Evolutionary conservation across 2,797 vertebrate genomes (phyloP), one percentile per base, ranked within the genome.

Genomic region (Limnodromus scolopaceus): DNA sequence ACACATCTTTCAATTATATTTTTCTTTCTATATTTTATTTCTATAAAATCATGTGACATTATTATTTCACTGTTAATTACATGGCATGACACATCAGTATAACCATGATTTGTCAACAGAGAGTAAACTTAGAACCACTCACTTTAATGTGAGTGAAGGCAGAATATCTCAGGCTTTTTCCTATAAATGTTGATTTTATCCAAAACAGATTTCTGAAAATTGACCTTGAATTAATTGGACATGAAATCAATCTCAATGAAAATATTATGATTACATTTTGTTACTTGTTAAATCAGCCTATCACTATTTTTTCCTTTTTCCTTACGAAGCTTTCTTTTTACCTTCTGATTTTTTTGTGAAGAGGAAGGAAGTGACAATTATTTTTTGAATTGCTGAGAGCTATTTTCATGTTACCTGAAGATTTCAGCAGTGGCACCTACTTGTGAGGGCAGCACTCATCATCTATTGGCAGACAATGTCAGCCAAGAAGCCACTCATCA

Each of bases 331-430:
- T 84, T 81, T 54, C 9, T 53, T 78, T 76, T 78, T 45, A 8
- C 22, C 8, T 41, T 87, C 58, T 65, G 12, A 24, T 23, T 77
- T 54, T 65, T 66, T 75, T 48, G 3, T 4, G 4, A 70, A 61
- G 23, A 68, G 6, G 0, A 72, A 85, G 12, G 46, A 95, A 86
- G 72, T 89, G 92, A 83, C 95, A 94, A 90, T 96, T 95, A 97
- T 93, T 92, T 95, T 96, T 84, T 93, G 70, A 92, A 71, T 91
- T 78, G 32, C 84, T 87, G 54, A 92, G 65, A 92, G 75, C 49
- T 71, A 63, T 92, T 92, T 96, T 89, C 46, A 25, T 54, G 39
- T 84, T 92, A 68, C 78, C n/a, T 77, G 61, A 91, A 80, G 77
- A 63, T 77, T 88, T 96, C 93, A 95, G 68, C 58, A 81, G 41